These are phyloP conservation scores for Xanthorhoe spadicearia DNA, from an alignment of 2,888 invertebrate genomes.

Conservation along the genomic window DNA sequence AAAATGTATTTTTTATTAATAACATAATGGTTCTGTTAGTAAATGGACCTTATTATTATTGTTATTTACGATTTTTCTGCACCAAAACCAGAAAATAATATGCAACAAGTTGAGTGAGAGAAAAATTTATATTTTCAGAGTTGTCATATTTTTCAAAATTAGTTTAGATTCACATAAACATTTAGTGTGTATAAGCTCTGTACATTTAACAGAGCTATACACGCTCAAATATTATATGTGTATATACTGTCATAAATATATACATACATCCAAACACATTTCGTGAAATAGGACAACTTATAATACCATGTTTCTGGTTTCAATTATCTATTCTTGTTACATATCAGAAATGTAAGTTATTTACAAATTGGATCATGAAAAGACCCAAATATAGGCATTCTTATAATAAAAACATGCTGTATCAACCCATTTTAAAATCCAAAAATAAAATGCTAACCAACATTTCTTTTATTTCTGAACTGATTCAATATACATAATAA, in stretches of 20 bases:
- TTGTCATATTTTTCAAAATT: too few relatives aligned
- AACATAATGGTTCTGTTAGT: conserved; percentile 40
- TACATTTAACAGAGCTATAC: too few relatives aligned
- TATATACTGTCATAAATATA: too few relatives aligned
- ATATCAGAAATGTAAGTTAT: conserved; percentile 1
- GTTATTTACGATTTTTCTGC: conserved; percentile 32
- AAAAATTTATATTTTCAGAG: background rate
- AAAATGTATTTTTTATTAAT: conserved; percentile 43
- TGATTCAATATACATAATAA: too few relatives aligned
- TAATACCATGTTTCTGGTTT: too few relatives aligned
- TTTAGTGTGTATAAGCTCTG: too few relatives aligned
- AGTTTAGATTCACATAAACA: too few relatives aligned
- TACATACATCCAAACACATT: background rate
- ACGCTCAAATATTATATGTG: too few relatives aligned
- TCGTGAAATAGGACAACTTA: too few relatives aligned
- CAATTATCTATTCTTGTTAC: conserved; percentile 1
- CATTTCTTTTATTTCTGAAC: too few relatives aligned
- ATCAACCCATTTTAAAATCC: background rate
- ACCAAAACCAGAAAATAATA: conserved; percentile 5
- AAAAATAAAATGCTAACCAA: too few relatives aligned
- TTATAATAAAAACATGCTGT: conserved; percentile 2
- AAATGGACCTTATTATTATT: conserved; percentile 23
- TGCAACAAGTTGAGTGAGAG: background rate
- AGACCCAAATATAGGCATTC: conserved; percentile 6
- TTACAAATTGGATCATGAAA: conserved; percentile 6